Evolutionary conservation across 2,797 vertebrate genomes (phyloP).

Genomic region (Syndactyla subalaris): DNA sequence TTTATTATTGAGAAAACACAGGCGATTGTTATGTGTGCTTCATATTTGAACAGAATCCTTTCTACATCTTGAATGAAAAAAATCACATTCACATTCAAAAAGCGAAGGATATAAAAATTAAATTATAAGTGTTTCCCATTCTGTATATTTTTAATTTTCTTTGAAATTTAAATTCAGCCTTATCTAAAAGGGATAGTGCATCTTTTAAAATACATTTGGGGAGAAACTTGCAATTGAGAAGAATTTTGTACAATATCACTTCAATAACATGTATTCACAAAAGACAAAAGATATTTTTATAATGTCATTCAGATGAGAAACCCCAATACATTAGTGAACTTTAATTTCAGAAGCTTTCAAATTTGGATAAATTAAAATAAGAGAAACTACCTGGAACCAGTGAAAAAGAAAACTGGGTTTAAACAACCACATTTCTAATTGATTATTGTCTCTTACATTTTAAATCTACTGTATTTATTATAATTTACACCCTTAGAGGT

Average conservation of each 20-base stretch:
- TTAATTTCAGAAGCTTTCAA: slow-evolving; percentile 62
- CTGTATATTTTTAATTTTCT: slow-evolving; percentile 57
- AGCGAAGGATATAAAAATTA: slow-evolving; percentile 48
- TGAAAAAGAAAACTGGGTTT: slow-evolving; percentile 79
- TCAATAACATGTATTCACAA: slow-evolving; percentile 69
- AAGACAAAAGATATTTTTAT: slow-evolving; percentile 77
- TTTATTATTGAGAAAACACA: neutral
- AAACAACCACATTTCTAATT: slow-evolving; percentile 76
- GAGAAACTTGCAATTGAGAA: slow-evolving; percentile 69
- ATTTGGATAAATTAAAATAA: slow-evolving; percentile 72
- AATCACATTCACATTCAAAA: neutral
- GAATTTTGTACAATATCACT: slow-evolving; percentile 75
- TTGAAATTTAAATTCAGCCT: slow-evolving; percentile 61
- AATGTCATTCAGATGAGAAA: slow-evolving; percentile 70
- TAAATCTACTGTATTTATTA: slow-evolving; percentile 92
- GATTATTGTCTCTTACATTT: slow-evolving; percentile 81
- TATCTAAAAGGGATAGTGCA: slow-evolving; percentile 76
- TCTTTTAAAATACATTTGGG: slow-evolving; percentile 78
- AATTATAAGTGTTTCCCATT: slow-evolving; percentile 53
- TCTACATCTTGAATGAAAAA: neutral
- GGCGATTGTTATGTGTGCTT: neutral
- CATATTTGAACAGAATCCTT: neutral
- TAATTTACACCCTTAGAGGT: slow-evolving; percentile 83
- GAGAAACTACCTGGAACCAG: slow-evolving; percentile 79
- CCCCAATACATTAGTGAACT: slow-evolving; percentile 49